Evolutionary conservation across 1,140 invertebrate species (phyloP), one percentile per base, ranked within the genome.

Genomic region (Gryon sp.): DNA sequence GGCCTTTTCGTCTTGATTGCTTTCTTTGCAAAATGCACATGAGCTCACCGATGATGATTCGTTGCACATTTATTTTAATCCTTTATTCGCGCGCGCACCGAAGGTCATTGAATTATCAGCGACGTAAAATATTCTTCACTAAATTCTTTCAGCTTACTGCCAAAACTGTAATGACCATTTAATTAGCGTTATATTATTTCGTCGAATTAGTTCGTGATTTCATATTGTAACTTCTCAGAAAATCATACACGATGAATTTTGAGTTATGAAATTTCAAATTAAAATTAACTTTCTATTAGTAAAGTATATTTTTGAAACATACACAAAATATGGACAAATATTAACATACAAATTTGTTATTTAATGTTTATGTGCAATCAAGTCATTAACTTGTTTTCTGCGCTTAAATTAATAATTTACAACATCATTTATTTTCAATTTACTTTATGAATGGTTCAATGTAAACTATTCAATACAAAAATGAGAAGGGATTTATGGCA

Each of bases 51-150:
- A 52, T 22, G 62, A 76, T 62, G 63, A 76, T 76, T 68, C 72
- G 73, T 32, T 69, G 73, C 73, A 65, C 65, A 76, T 76, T 76
- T 76, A 76, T 76, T 68, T 76, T 76, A 57, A 76, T 76, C 73
- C 52, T 34, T 53, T 43, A 16, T 62, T 53, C 62, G 36, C 41
- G 36, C 26, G 38, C 30, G 59, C 24, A 24, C 1, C 55, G 63
- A 76, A 76, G 73, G 73, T 45, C 65, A 22, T 2, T 18, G 14
- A 66, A 45, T 55, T 38, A 46, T 66, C 38, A n/a, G 28, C 34
- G 34, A 7, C 70, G 53, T 45, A 52, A 28, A 45, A 60, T 38
- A 22, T 4, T 14, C 14, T 69, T 55, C 55, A 63, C 34, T 43
- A 48, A 62, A 68, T 63, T 63, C 30, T 15, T 62, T 28, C 22